A percentile compares a stretch with the other conserved stretches of the same genome.
Evolutionary conservation across 2,888 invertebrate genomes (phyloP).

Genomic region (Colletes collaris): DNA sequence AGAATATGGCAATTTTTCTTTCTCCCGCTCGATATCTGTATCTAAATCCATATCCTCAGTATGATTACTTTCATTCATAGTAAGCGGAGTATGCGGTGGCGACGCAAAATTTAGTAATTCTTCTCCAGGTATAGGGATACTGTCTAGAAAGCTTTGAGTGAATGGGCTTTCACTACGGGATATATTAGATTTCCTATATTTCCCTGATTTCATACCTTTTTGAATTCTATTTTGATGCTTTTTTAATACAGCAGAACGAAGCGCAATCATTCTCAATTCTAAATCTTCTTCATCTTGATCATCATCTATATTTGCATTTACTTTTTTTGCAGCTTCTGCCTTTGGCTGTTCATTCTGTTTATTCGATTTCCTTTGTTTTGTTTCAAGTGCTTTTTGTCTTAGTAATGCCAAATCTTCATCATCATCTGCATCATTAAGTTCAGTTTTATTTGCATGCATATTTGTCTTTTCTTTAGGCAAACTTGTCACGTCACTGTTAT

Average conservation of each 20-base stretch:
- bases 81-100: slow-evolving; percentile 55
- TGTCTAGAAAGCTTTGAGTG: slow-evolving; percentile 74
- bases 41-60: slow-evolving; percentile 81
- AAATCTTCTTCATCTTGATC: slow-evolving; percentile 87
- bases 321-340: slow-evolving; percentile 29
- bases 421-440: slow-evolving; percentile 63
- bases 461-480: slow-evolving; percentile 40
- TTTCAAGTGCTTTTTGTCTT: slow-evolving; percentile 77
- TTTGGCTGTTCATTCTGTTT: slow-evolving; percentile 42
- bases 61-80: slow-evolving; percentile 57
- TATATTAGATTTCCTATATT: slow-evolving; percentile 27
- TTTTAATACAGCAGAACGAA: slow-evolving; percentile 88
- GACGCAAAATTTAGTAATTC: slow-evolving; percentile 51
- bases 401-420: slow-evolving; percentile 77
- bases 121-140: slow-evolving; percentile 69
- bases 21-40: slow-evolving; percentile 78
- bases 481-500: slow-evolving; percentile 37
- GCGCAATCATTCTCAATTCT: slow-evolving; percentile 86
- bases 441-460: not conserved
- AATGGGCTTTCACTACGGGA: slow-evolving; percentile 77
- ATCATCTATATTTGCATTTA: slow-evolving; percentile 46
- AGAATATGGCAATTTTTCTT: slow-evolving; percentile 77
- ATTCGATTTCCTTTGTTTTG: slow-evolving; percentile 72
- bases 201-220: slow-evolving; percentile 47
- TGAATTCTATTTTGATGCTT: slow-evolving; percentile 85